These are phyloP conservation scores for Carterocephalus palaemon DNA, from an alignment of 2,888 invertebrate genomes.

Conservation along the genomic window DNA sequence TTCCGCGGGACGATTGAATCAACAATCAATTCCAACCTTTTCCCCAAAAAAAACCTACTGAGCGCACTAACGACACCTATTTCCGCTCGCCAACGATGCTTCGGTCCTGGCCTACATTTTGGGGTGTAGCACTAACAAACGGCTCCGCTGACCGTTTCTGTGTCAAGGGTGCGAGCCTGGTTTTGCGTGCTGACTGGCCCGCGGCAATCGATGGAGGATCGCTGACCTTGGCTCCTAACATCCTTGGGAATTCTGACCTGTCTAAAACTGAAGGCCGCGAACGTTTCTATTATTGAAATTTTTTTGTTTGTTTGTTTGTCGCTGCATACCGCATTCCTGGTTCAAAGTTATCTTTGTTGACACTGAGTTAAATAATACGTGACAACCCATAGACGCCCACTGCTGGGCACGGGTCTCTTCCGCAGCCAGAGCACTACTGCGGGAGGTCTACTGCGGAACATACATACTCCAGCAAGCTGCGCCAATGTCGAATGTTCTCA, in stretches of 20 bases:
- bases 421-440: too few species aligned
- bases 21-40: too few species aligned
- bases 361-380: too few species aligned
- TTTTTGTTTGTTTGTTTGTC: constrained; percentile 5
- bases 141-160: constrained; percentile 59
- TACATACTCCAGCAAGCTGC: too few species aligned
- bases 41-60: too few species aligned
- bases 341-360: too few species aligned
- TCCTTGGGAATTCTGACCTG: constrained; percentile 64
- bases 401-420: too few species aligned
- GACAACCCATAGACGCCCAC: too few species aligned
- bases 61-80: constrained; percentile 29
- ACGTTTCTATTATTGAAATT: constrained; percentile 14
- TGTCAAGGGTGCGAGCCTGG: constrained; percentile 69
- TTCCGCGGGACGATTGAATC: too few species aligned
- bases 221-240: constrained; percentile 67
- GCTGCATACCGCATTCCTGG: too few species aligned
- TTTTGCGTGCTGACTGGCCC: constrained; percentile 64
- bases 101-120: constrained; percentile 60
- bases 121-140: constrained; percentile 41
- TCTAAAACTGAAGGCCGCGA: constrained; percentile 50
- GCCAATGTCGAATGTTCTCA: too few species aligned
- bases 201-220: constrained; percentile 72
- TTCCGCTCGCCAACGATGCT: constrained; percentile 53
- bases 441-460: too few species aligned